These are phyloP conservation scores for Pelusios castaneus DNA, from an alignment of 2,113 vertebrate species.

Conservation along the genomic window DNA sequence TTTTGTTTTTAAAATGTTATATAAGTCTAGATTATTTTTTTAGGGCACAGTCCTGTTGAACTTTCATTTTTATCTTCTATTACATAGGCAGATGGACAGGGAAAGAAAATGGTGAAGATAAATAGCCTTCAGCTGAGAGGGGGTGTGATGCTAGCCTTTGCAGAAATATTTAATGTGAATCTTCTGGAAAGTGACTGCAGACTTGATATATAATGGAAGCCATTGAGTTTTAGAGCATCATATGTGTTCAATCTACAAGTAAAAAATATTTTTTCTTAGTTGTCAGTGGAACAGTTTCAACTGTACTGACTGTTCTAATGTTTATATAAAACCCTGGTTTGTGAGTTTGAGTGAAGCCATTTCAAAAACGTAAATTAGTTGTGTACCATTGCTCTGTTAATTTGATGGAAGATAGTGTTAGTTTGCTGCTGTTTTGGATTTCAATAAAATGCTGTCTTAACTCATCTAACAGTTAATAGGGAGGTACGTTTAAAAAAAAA, in stretches of 20 bases:
- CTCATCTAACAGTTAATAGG: background rate
- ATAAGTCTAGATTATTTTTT: background rate
- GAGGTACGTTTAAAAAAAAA: background rate
- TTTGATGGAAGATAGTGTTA: background rate
- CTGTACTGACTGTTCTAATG: no score
- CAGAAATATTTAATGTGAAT: rapidly evolving
- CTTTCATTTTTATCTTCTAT: background rate
- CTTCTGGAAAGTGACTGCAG: background rate
- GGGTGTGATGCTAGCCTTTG: background rate
- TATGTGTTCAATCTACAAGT: background rate
- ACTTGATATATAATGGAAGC: background rate
- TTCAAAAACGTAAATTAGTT: background rate
- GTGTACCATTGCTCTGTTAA: background rate
- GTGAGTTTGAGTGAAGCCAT: background rate
- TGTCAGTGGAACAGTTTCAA: background rate
- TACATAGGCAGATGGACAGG: background rate
- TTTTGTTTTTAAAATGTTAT: background rate
- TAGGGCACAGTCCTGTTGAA: background rate
- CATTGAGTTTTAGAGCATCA: background rate
- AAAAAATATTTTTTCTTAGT: background rate
- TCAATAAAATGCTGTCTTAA: background rate
- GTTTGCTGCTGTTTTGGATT: background rate
- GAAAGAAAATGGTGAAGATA: background rate
- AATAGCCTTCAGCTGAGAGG: background rate
- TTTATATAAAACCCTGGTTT: background rate